phyloP scores from a whole-genome alignment of 2,113 vertebrate genomes.

The Onychostoma macrolepis region DNA sequence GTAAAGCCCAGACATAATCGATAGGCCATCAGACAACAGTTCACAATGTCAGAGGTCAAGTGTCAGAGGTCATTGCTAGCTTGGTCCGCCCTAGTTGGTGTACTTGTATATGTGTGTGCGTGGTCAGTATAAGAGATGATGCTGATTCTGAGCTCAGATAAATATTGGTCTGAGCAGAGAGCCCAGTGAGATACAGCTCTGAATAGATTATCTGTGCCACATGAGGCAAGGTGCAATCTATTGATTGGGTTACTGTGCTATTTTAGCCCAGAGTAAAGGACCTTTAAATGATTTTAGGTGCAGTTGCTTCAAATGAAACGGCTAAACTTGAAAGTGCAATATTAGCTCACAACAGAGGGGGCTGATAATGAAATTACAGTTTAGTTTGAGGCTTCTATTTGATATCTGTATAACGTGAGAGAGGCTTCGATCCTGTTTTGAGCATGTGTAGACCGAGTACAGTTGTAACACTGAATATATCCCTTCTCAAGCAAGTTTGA shows the following conservation, averaged over 20 bases:
- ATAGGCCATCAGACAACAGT: slow-evolving; percentile 82
- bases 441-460: not conserved
- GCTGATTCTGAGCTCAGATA: slow-evolving; percentile 70
- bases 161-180: slow-evolving; percentile 48
- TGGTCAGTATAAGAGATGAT: slow-evolving; percentile 51
- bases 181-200: slow-evolving; percentile 38
- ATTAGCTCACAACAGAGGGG: slow-evolving; percentile 31
- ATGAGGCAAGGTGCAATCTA: slow-evolving; percentile 60
- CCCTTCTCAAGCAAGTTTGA: not conserved
- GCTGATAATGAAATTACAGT: slow-evolving; percentile 30
- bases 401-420: not conserved
- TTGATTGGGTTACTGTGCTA: slow-evolving; percentile 69
- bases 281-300: slow-evolving; percentile 61
- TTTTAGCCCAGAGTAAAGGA: slow-evolving; percentile 65
- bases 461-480: not conserved
- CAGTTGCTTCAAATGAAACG: slow-evolving; percentile 35
- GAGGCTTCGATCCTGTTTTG: not conserved
- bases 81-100: slow-evolving; percentile 29
- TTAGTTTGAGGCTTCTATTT: slow-evolving; percentile 34
- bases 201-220: slow-evolving; percentile 63
- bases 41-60: slow-evolving; percentile 70
- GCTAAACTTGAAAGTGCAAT: slow-evolving; percentile 35
- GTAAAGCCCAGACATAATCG: slow-evolving; percentile 78
- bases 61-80: slow-evolving; percentile 70
- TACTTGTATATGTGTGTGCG: slow-evolving; percentile 35